Base-by-base conservation (phyloP, 2,113 vertebrate genomes). In the Salvelinus alpinus region DNA sequence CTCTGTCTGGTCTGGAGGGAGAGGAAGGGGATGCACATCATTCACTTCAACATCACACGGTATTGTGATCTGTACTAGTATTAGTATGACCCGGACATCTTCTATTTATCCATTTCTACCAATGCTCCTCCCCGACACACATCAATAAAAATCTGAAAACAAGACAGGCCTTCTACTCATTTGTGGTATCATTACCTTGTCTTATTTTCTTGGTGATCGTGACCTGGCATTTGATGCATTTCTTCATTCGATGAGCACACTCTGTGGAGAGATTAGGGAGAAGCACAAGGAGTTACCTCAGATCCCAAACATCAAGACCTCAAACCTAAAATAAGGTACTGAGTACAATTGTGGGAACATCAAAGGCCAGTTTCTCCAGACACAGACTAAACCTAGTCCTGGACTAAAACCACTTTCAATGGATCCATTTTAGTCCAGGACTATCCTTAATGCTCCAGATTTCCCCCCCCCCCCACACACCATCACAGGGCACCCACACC, bases 221-320 rank as follows among this genome's bases (percentile, higher is more conserved):
- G 88, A 95, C 96, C 92, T 99, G 97, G 89, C 98, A 99, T 90
- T 96, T 95, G 92, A 99, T 97, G 88, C 98, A 99, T 80, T 98
- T 99, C 94, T 99, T 99, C 98, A 99, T 99, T 70, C 97, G 94
- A 86, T 95, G 94, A 79, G 98, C 96, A 67, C 98, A 99, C 76
- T 98, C 98, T 99, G 83, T 64, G 34, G 75, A 0, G 31, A n/a
- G 6, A 71, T 1, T 64, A 59, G 29, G 62, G 20, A 25, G 4
- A 57, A 2, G 24, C 24, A 47, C 20, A 66, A 66, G 20, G 64
- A 9, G 6, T 57, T 47, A 67, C 3, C 9, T 38, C n/a, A 24
- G 66, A 25, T 18, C 70, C 20, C 22, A 51, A 16, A 62, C 72
- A 38, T n/a, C 59, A 29, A 59, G 18, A 18, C 14, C 14, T 68